Evolutionary conservation across 2,888 invertebrate species (phyloP), one percentile per base, ranked within the genome.

Genomic region (Zonitis immaculata): DNA sequence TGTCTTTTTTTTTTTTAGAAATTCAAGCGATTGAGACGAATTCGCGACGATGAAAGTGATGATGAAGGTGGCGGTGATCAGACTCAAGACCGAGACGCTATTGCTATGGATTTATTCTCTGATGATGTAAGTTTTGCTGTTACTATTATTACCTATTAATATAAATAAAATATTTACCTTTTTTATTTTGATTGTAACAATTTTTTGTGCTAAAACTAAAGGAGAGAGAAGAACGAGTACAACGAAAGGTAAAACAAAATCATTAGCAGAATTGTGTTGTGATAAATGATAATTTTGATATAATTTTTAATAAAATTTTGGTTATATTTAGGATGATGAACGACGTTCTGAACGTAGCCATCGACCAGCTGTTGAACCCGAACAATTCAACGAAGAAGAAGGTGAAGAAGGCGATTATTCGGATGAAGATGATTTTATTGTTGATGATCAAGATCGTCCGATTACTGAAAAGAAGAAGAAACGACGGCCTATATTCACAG

Each of bases 391-490:
- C 58, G 91, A 90, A 58, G 89, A 87, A 30, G 87, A 85, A 61
- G 56, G 14, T 2, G 85, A 85, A 32, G 91, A 91, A 64, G 84
- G 87, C 54, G 89, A 91, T 57, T 85, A 87, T 64, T 91, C 91
- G 0, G 92, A 93, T 72, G 90, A 91, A 3, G 95, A 95, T 78
- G 95, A 95, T 74, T 99, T 99, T 73, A 98, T 99, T 70, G 98
- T 98, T 0, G 96, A 95, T 69, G 96, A 95, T 69, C 93, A 97
- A 67, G 95, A 92, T 1, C 81, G 89, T 62, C 94, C 95, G 0
- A 88, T 95, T 53, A 84, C 88, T 6, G 89, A 89, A 59, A 86
- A 87, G 60, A 86, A 87, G 68, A 89, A 87, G 73, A 89, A 87
- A 67, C 81, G 88, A 12, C 88, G 86, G 66, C 89, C 86, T 11